A percentile compares a stretch with the other conserved stretches of the same genome.
phyloP scores from a whole-genome alignment of 2,797 vertebrate genomes.

The Typhlichthys subterraneus region DNA sequence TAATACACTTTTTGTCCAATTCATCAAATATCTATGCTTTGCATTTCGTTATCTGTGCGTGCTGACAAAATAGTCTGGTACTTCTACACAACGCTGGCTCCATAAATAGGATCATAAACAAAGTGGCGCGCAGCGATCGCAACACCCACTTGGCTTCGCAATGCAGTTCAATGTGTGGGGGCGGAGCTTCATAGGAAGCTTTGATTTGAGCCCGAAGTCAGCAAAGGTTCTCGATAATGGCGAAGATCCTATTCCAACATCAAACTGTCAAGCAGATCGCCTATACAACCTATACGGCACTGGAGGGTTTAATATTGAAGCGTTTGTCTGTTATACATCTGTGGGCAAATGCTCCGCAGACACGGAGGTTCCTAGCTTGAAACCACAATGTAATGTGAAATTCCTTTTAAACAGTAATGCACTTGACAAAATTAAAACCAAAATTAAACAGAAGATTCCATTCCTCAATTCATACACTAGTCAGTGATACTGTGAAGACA shows the following conservation, averaged over 20 bases:
- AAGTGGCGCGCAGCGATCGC: too few relatives aligned
- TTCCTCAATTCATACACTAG: slow-evolving; percentile 2
- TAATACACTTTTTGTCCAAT: too few relatives aligned
- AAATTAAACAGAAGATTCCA: slow-evolving; percentile 20
- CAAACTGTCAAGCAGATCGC: slow-evolving; percentile 65
- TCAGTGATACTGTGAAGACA: slow-evolving; percentile 11
- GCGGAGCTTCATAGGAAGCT: too few relatives aligned
- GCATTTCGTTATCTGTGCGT: too few relatives aligned
- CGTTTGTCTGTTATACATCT: slow-evolving; percentile 69
- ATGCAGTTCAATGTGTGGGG: too few relatives aligned
- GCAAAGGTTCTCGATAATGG: too few relatives aligned
- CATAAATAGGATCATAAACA: too few relatives aligned
- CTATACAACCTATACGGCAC: slow-evolving; percentile 52
- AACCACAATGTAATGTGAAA: slow-evolving; percentile 47
- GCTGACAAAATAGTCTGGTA: too few relatives aligned
- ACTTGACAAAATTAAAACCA: slow-evolving; percentile 27
- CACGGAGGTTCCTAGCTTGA: slow-evolving; percentile 19
- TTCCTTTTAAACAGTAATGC: slow-evolving; percentile 35
- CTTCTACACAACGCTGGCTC: too few relatives aligned
- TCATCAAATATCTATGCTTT: too few relatives aligned
- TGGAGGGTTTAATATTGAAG: slow-evolving; percentile 64
- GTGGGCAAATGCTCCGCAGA: slow-evolving; percentile 53
- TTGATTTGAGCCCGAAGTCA: too few relatives aligned
- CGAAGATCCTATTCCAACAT: slow-evolving; percentile 44
- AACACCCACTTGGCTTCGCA: too few relatives aligned